Evolutionary conservation across 2,888 invertebrate genomes (phyloP).

Genomic region (Gymnosoma rotundatum): DNA sequence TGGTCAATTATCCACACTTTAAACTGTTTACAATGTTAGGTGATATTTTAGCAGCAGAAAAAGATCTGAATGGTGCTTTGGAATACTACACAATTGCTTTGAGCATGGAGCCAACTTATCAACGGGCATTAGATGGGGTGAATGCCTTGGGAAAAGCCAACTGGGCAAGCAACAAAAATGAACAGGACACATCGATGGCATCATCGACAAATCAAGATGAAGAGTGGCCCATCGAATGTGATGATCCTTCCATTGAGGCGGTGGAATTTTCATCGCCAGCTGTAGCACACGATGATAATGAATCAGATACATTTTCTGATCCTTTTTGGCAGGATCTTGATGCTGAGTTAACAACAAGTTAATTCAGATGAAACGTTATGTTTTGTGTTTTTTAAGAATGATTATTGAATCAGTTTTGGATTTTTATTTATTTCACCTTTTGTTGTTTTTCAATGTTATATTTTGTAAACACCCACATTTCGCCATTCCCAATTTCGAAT

Average conservation of each 20-base stretch:
- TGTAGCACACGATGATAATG: slow-evolving; percentile 80
- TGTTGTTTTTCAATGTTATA: too few species aligned
- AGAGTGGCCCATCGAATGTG: slow-evolving; percentile 78
- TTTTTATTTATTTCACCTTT: too few species aligned
- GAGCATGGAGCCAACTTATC: slow-evolving; percentile 80
- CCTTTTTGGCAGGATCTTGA: slow-evolving; percentile 86
- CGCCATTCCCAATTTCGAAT: too few species aligned
- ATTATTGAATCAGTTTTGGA: too few species aligned
- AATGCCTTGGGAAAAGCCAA: slow-evolving; percentile 77
- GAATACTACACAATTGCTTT: slow-evolving; percentile 80
- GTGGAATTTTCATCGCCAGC: slow-evolving; percentile 80
- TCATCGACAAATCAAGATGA: slow-evolving; percentile 76
- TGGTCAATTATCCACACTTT: slow-evolving; percentile 79
- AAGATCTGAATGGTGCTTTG: slow-evolving; percentile 79
- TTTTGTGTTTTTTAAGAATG: too few species aligned
- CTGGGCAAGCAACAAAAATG: slow-evolving; percentile 67
- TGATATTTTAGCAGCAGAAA: slow-evolving; percentile 77
- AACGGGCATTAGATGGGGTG: slow-evolving; percentile 78
- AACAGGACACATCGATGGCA: slow-evolving; percentile 71
- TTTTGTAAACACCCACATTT: too few species aligned
- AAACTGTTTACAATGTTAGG: slow-evolving; percentile 79
- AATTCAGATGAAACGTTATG: slow-evolving; percentile 9
- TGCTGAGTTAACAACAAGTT: slow-evolving; percentile 83
- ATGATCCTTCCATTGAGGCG: slow-evolving; percentile 78
- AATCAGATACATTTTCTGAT: slow-evolving; percentile 83